Evolutionary conservation across 2,797 vertebrate species (phyloP), one percentile per base, ranked within the genome.

Genomic region (Myotis vivesi): DNA sequence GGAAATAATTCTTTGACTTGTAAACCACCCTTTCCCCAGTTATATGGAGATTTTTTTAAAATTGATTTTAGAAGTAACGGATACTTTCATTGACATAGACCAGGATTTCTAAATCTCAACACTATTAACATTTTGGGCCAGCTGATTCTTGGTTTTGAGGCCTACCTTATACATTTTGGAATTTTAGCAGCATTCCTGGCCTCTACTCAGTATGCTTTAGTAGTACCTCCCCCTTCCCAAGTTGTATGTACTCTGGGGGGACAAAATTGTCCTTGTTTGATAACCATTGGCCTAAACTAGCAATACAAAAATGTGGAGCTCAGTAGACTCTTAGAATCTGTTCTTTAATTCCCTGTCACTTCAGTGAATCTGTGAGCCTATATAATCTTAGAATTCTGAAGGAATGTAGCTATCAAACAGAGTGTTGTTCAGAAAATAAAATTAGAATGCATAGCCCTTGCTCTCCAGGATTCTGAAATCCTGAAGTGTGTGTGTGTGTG

Each of bases 311-410:
- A 7, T 23, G 1, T 55, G 53, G 3, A n/a, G 15, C 3, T 91
- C 46, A 81, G 5, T 55, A 30, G 5, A 73, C n/a, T 91, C 41
- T 55, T 82, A 64, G 28, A 87, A 13, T 80, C 10, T 83, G 4
- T 94, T 94, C 16, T 85, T 92, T 6, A 68, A 10, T 66, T 94
- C 10, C 20, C 23, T n/a, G 10, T 79, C 25, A 66, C n/a, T 88
- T 33, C 3, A 77, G 10, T 62, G 9, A 88, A 68, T 79, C 17
- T 44, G 7, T 84, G 38, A 69, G 5, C 49, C 6, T 89, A 17
- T 49, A 38, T 87, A 33, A 77, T 77, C 9, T 84, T 87, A 55
- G 22, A 83, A 62, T 59, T 88, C 68, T 62, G 41, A 80, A 72
- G 4, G 22, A 8, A 11, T 33, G 0, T 55, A 69, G 36, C 25